A percentile compares a stretch with the other conserved stretches of the same genome.
Conservation (phyloP, 1,140 invertebrate species). For the Sarcophaga peregrina region DNA sequence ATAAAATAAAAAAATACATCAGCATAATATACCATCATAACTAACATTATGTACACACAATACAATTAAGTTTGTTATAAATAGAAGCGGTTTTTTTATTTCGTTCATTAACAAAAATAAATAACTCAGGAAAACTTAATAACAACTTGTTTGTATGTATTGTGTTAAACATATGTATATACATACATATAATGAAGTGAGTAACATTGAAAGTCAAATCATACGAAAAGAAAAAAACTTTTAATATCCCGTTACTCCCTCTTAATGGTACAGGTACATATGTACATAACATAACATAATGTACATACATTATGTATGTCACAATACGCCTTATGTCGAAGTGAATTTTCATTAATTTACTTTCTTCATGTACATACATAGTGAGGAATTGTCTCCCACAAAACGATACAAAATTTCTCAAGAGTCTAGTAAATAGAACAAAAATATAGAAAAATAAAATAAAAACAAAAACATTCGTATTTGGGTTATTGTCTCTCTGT, state of each 20-base stretch:
- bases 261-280: not conserved
- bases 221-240: not conserved
- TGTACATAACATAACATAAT: no score
- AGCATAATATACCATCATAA: not conserved
- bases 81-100: not conserved
- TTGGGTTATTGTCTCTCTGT: constrained; percentile 14
- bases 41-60: not conserved
- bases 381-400: not conserved
- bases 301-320: no score
- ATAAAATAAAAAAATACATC: not conserved
- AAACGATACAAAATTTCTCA: not conserved
- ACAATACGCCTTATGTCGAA: no score
- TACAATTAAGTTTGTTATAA: not conserved
- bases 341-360: no score
- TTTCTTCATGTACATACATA: no score
- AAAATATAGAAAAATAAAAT: not conserved
- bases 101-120: no score
- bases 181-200: not conserved
- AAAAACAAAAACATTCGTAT: not conserved
- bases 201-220: not conserved
- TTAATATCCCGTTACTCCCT: not conserved
- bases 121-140: not conserved
- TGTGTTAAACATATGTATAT: not conserved
- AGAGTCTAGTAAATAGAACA: not conserved
- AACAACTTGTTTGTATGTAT: not conserved